phyloP scores from a whole-genome alignment of 2,113 vertebrate species.

The Lycaon pictus region DNA sequence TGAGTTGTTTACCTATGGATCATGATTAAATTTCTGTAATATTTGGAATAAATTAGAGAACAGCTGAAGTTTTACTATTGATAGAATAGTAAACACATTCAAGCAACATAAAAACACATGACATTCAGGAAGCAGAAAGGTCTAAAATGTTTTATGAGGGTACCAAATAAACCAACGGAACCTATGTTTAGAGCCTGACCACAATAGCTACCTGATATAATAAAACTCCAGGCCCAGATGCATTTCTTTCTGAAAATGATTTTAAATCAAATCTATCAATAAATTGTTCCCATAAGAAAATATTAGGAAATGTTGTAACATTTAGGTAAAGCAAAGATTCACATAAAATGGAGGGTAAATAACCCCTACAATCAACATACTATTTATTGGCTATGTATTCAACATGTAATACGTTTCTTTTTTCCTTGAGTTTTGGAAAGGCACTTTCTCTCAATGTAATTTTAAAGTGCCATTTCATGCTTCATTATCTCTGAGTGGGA shows the following conservation, averaged over 20 bases:
- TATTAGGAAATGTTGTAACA: constrained; percentile 10
- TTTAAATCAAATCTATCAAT: constrained; percentile 51
- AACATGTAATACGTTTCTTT: constrained; percentile 39
- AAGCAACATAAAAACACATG: neutral
- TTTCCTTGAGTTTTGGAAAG: constrained; percentile 64
- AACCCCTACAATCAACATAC: neutral
- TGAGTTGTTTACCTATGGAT: neutral
- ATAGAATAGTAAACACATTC: neutral
- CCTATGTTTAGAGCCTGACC: neutral
- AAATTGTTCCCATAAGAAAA: neutral
- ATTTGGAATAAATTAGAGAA: constrained; percentile 7
- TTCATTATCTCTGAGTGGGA: constrained; percentile 76
- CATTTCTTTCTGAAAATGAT: constrained; percentile 46
- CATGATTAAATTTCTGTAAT: constrained; percentile 1
- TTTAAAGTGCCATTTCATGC: constrained; percentile 78
- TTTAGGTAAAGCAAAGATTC: constrained; percentile 45
- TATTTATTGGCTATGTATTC: constrained; percentile 36
- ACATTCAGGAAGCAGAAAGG: neutral
- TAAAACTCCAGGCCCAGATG: neutral
- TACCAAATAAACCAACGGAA: neutral
- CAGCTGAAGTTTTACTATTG: constrained; percentile 28
- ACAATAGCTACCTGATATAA: neutral
- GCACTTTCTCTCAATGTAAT: constrained; percentile 65
- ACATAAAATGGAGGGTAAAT: constrained; percentile 12
- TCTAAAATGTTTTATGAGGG: constrained; percentile 15